Evolutionary conservation across 2,113 vertebrate genomes (phyloP), one percentile per base, ranked within the genome.

Genomic region (Laterallus jamaicensis): DNA sequence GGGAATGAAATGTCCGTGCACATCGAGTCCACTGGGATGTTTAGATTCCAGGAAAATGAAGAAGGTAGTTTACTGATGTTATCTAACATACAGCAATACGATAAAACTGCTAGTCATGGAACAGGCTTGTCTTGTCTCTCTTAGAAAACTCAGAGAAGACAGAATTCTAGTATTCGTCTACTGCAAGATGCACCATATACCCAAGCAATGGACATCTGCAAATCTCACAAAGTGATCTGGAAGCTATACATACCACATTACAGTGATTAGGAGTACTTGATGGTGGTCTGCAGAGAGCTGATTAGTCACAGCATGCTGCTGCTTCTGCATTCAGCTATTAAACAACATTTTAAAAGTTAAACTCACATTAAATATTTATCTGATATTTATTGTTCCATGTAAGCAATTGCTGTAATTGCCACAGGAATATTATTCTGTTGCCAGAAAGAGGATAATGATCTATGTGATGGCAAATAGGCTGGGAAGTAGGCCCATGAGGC

Each of bases 341-440:
- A 94, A 74, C 22, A 49, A 69, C 56, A 94, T 29, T 85, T 74
- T 3, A 58, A 80, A 90, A 88, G 71, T 90, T 90, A 90, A 95
- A 90, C 22, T 90, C 11, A 4, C n/a, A 70, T 86, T 88, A 91
- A 91, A 85, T 67, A 85, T 87, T 87, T 85, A 73, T 71, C 78
- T 88, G 37, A n/a, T 92, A 82, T 93, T 93, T 92, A 79, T 56
- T 92, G 75, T 74, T 92, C 79, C 47, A 59, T 26, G 31, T 66
- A 93, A 92, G 56, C 21, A 92, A 81, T 42, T 68, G 47, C 70
- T 82, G 75, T 29, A 71, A 42, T 76, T 77, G 44, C 50, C 67
- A 94, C 35, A 89, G 73, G 77, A 83, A 91, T 81, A 86, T 19
- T 58, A 28, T 40, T 83, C 55, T 74, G 21, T 52, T 92, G 37